Percentiles rank a stretch among this genome's conserved stretches.
These are phyloP conservation scores for Proterorhinus semilunaris DNA, from an alignment of 2,113 vertebrate genomes.

Conservation along the genomic window DNA sequence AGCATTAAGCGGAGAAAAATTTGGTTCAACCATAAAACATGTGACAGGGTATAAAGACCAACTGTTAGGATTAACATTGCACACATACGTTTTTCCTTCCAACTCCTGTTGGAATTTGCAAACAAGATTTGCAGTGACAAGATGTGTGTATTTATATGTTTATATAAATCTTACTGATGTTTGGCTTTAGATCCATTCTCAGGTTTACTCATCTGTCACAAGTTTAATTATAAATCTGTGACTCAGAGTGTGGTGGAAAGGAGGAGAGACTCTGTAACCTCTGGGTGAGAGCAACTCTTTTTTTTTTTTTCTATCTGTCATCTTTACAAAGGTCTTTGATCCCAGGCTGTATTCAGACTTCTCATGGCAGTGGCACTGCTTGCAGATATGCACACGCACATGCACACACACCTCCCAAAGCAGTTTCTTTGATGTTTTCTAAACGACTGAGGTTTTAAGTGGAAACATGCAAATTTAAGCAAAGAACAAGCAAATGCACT, in stretches of 20 bases:
- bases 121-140: conserved; percentile 21
- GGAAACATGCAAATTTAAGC: conserved; percentile 41
- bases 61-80: conserved; percentile 11
- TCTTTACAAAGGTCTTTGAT: conserved; percentile 56
- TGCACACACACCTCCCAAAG: conserved; percentile 21
- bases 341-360: conserved; percentile 41
- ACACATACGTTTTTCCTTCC: conserved; percentile 5
- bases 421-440: conserved; percentile 55
- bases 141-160: conserved; percentile 10
- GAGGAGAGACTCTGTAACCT: conserved; percentile 42
- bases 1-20: neutral
- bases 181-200: conserved; percentile 18
- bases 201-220: conserved; percentile 12
- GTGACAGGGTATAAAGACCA: conserved; percentile 1
- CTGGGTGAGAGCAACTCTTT: conserved; percentile 32
- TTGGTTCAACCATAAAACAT: conserved; percentile 2
- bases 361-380: conserved; percentile 25
- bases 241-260: conserved; percentile 31
- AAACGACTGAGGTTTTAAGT: conserved; percentile 47
- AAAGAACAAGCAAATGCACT: conserved; percentile 20
- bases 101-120: conserved; percentile 11
- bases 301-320: conserved; percentile 47
- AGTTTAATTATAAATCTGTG: conserved; percentile 16
- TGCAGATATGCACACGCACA: conserved; percentile 21
- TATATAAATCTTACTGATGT: conserved; percentile 19